Base-by-base conservation (phyloP, 1,140 invertebrate genomes). In the Drosophila lacteicornis region DNA sequence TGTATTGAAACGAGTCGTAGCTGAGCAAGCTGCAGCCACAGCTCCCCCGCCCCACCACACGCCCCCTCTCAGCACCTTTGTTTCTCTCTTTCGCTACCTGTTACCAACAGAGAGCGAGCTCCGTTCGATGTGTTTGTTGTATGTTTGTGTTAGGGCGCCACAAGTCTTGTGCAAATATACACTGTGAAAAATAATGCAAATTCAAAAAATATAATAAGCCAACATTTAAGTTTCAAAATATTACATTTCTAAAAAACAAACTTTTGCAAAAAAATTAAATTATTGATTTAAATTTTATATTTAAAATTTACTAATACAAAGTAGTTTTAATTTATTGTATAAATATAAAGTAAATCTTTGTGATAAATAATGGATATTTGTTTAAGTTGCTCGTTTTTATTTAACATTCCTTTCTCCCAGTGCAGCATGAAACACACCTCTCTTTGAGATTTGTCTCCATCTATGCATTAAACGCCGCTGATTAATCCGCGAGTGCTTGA, bases 1-100 rank as follows among this genome's bases (percentile, higher is more conserved):
- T 80, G 65, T 85, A 92, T 91, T 88, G 81, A 92, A 92, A 81
- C 86, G 58, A 92, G 81, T 90, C 80, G 73, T 71, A 66, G 65
- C 70, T 56, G 70, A 74, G 75, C 66, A 69, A 63, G 76, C 76
- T 65, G 75, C 75, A 63, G 30, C 65, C 36, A 45, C 66, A 63
- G 53, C 75, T 45, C 30, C 27, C 50, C 43, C 17, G 8, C 33
- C n/a, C 49, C 51, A 42, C 12, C 47, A 59, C 47, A 59, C 22
- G 42, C 73, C 51, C 38, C 70, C 38, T 47, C 53, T 51, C 51
- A 11, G 57, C 70, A 73, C 59, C 68, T 30, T 55, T 50, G 63
- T 63, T 25, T 57, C 70, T 66, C 43, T 73, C 56, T 12, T 51
- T 38, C 45, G 51, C 61, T 76, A 76, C 74, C 74, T 66, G 61